Evolutionary conservation across 2,797 vertebrate genomes (phyloP).

Genomic region (Paramormyrops hopkinsi): DNA sequence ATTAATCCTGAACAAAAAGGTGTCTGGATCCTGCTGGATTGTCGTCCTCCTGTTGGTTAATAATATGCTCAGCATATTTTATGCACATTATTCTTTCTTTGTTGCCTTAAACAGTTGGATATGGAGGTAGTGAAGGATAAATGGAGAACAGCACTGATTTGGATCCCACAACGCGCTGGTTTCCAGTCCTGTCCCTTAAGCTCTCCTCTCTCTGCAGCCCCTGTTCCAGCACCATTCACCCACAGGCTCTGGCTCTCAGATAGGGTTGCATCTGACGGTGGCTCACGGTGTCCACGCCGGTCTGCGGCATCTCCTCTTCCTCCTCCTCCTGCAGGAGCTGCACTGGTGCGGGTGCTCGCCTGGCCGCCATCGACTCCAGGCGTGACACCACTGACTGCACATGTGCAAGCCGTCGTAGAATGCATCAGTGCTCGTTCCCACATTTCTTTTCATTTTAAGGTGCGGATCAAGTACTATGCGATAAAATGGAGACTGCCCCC

Average conservation of each 20-base stretch:
- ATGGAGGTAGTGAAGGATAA: background rate
- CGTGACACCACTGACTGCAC: constrained; percentile 64
- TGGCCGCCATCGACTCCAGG: constrained; percentile 74
- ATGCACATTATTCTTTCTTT: background rate
- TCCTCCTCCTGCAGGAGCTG: constrained; percentile 64
- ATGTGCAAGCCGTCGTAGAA: background rate
- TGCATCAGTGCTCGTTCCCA: background rate
- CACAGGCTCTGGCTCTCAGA: background rate
- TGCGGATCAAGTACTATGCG: background rate
- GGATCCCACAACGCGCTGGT: background rate
- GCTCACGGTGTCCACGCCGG: constrained; percentile 63
- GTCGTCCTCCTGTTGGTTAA: background rate
- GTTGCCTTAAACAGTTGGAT: background rate
- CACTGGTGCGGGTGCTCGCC: constrained; percentile 61
- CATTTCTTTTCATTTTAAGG: background rate
- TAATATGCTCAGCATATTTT: background rate
- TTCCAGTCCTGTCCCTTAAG: background rate
- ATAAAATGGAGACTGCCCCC: background rate
- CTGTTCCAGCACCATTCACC: background rate
- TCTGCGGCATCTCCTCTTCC: constrained; percentile 46
- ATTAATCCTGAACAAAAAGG: background rate
- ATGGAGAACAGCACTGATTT: background rate
- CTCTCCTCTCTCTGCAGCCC: background rate
- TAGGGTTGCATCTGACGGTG: background rate
- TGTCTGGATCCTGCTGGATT: background rate